Evolutionary conservation across 2,888 invertebrate species (phyloP).

Genomic region (Gari tellinella): DNA sequence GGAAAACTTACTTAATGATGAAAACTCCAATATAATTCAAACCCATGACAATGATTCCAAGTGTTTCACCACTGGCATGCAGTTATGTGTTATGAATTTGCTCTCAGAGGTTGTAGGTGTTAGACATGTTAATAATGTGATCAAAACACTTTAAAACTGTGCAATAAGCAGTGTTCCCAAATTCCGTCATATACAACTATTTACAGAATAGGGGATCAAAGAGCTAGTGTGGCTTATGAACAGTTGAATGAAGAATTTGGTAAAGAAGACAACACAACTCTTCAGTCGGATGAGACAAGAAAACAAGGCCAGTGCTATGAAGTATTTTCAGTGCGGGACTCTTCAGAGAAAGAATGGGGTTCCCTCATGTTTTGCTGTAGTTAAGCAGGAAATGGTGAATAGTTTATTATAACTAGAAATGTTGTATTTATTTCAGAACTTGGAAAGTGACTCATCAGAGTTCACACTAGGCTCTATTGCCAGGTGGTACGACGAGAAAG

Average conservation of each 20-base stretch:
- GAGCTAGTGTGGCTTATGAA: slow-evolving; percentile 30
- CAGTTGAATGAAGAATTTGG: slow-evolving; percentile 21
- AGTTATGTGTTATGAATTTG: slow-evolving; percentile 32
- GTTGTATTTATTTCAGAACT: no score
- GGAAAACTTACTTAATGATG: slow-evolving; percentile 28
- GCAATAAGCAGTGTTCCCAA: slow-evolving; percentile 9
- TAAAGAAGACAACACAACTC: slow-evolving; percentile 12
- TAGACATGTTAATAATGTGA: slow-evolving; percentile 37
- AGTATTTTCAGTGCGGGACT: slow-evolving; percentile 34
- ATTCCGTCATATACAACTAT: slow-evolving; percentile 30
- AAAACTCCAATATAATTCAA: slow-evolving; percentile 6
- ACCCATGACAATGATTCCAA: slow-evolving; percentile 18
- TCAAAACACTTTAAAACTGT: slow-evolving; percentile 19
- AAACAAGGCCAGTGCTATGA: slow-evolving; percentile 33
- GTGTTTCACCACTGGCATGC: slow-evolving; percentile 7
- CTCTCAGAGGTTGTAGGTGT: slow-evolving; percentile 32
- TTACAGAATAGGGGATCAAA: slow-evolving; percentile 37
- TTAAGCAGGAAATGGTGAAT: no score
- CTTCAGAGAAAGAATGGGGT: slow-evolving; percentile 31
- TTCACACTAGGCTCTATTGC: no score
- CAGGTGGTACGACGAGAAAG: no score
- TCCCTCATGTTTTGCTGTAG: no score
- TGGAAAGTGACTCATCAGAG: no score
- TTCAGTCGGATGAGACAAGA: slow-evolving; percentile 32
- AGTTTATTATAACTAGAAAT: no score